A percentile compares a stretch with the other conserved stretches of the same genome.
Conservation (phyloP, 2,888 invertebrate species). For the Lasioglossum malachurum region DNA sequence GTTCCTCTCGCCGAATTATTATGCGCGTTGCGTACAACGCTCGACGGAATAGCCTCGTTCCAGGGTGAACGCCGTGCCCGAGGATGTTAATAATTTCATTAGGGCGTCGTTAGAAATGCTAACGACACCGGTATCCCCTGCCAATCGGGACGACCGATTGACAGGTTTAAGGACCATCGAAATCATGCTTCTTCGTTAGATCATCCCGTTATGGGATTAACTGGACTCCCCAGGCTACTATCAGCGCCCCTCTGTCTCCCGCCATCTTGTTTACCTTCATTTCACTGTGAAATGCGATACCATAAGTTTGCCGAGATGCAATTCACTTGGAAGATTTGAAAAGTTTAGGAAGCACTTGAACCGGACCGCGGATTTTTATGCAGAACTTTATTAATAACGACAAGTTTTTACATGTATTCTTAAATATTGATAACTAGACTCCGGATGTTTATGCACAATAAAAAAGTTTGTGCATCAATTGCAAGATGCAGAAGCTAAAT, state of each 20-base stretch:
- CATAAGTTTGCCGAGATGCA: background rate
- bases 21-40: conserved; percentile 51
- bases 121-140: conserved; percentile 11
- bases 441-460: too few species aligned
- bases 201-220: background rate
- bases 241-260: too few species aligned
- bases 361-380: background rate
- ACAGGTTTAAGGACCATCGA: background rate
- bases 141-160: background rate
- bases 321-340: background rate
- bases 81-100: conserved; percentile 53
- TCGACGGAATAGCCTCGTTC: conserved; percentile 43
- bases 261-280: background rate
- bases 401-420: too few species aligned
- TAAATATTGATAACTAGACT: too few species aligned
- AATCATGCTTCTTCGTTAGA: background rate
- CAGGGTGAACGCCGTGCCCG: conserved; percentile 20
- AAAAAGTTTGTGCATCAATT: too few species aligned
- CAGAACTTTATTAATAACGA: too few species aligned
- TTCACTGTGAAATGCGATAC: background rate
- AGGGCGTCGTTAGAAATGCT: conserved; percentile 31
- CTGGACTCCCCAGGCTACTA: background rate
- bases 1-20: conserved; percentile 52
- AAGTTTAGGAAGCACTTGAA: background rate
- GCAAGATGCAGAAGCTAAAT: too few species aligned